These are phyloP conservation scores for Ormyrus thymus DNA, from an alignment of 2,888 invertebrate species.

Conservation along the genomic window DNA sequence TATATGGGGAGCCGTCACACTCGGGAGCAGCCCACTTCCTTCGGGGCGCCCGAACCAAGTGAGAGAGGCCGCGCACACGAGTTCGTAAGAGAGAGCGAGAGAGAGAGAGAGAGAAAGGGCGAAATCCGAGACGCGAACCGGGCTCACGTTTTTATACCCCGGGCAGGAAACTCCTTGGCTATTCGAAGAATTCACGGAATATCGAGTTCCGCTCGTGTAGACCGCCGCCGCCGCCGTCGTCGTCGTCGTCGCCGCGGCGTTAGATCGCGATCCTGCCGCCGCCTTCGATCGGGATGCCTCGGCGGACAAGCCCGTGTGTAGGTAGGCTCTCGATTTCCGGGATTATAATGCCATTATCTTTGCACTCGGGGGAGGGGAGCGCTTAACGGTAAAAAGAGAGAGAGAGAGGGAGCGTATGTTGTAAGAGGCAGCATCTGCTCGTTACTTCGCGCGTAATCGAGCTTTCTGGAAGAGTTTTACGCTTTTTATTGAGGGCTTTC, in stretches of 20 bases:
- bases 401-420: neutral
- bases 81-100: conserved; percentile 7
- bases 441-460: conserved; percentile 27
- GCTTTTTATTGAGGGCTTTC: conserved; percentile 34
- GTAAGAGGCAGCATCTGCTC: conserved; percentile 36
- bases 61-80: neutral
- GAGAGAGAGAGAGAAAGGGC: conserved; percentile 28
- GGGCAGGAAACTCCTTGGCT: conserved; percentile 61
- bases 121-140: conserved; percentile 62
- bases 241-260: neutral
- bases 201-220: conserved; percentile 59
- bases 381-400: conserved; percentile 25
- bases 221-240: conserved; percentile 1
- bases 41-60: conserved; percentile 41
- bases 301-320: neutral
- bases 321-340: neutral
- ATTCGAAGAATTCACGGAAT: conserved; percentile 63
- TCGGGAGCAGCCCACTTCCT: conserved; percentile 65
- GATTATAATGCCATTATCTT: conserved; percentile 39
- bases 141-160: conserved; percentile 59
- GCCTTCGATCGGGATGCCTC: neutral
- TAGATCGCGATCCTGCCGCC: conserved; percentile 8
- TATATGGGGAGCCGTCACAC: conserved; percentile 60
- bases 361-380: neutral
- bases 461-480: conserved; percentile 42